Base-by-base conservation (phyloP, 37 sponge, comb jelly and placozoan genomes). In the Dysidea cf. avara region DNA sequence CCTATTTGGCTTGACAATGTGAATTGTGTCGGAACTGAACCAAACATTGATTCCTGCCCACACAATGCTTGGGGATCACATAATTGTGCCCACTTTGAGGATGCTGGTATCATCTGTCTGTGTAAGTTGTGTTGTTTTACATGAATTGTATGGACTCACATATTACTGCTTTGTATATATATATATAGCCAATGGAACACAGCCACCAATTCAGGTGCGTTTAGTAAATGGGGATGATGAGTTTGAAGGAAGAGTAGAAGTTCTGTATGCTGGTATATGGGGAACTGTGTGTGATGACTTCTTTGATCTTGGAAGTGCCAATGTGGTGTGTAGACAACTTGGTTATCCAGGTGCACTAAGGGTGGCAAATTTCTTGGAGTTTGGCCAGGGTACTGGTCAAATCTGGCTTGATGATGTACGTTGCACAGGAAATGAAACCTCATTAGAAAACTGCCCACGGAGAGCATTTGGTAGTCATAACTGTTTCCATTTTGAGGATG, bases 401-500 rank as follows among this genome's bases (percentile, higher is more conserved):
- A 80, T 89, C 53, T 80, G 37, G 47, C 60, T 83, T 36, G 85
- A 89, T 32, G 66, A 89, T 38, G 81, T 89, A 13, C 16, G 28
- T 0, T 89, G 90, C 30, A 53, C 40, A 2, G 90, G 90, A 7
- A 65, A 66, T 36, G 90, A 89, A 65, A 48, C 38, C 11, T 55
- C 60, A 17, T 64, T 89, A 31, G 59, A 77, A 32, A 36, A 79
- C 0, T 89, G 90, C 24, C 68, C 43, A 58, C 81, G 80, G 48
- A 49, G 61, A 18, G 64, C 43, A 21, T 60, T 68, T n/a, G 89
- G 89, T 0, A 52, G n/a, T 2, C 12, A 54, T 2, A n/a, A 16
- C 7, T 33, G 39, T 53, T 12, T 6, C 22, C 71, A 71, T 56
- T 34, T 24, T 1, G 33, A 71, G n/a, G 71, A 71, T 71, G 71